Conservation (phyloP, 2,113 vertebrate species). For the Gallinago paraguaiae region DNA sequence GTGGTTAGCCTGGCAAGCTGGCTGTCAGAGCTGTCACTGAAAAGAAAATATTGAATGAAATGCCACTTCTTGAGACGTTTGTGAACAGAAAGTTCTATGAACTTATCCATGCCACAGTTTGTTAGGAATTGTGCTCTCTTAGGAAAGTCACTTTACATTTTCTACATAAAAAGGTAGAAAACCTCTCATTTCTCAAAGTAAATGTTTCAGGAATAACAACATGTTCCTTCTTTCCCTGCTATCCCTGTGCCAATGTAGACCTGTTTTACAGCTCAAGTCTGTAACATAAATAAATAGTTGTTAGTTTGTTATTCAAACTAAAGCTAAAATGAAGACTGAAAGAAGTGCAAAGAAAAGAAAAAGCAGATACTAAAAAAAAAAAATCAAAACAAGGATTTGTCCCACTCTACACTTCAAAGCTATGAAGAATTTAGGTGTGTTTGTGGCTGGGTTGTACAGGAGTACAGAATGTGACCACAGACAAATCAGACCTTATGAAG, state of each 20-base stretch:
- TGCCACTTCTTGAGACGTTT: background rate
- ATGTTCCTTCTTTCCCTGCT: background rate
- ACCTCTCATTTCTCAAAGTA: background rate
- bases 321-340: background rate
- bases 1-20: background rate
- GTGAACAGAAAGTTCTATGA: background rate
- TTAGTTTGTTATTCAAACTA: background rate
- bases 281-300: background rate
- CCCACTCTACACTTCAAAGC: background rate
- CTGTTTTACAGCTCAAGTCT: background rate
- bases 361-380: background rate
- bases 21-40: background rate
- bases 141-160: background rate
- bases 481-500: background rate
- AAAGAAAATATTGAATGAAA: background rate
- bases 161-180: background rate
- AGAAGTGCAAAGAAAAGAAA: background rate
- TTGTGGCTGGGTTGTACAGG: background rate
- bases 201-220: background rate
- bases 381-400: background rate
- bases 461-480: background rate
- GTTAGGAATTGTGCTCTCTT: background rate
- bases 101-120: background rate
- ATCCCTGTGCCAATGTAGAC: accelerated
- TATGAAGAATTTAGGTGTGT: background rate